Percentiles rank a stretch among this genome's conserved stretches.
Conservation (phyloP, 1,140 invertebrate genomes). For the Drosophila kurseongensis region DNA sequence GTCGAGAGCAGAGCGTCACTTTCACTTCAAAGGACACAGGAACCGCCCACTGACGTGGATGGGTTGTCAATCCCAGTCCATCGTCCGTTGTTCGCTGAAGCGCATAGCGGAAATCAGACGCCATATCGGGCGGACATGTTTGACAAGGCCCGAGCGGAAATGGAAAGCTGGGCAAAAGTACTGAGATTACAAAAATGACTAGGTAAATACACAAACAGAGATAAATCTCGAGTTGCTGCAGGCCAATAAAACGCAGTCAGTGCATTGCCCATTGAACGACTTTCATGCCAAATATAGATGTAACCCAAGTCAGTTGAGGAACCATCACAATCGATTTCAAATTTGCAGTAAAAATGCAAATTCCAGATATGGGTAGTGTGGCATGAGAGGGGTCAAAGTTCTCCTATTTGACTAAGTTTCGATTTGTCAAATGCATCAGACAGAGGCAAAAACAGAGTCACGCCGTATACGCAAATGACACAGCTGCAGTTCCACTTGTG, state of each 20-base stretch:
- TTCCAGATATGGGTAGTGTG: slow-evolving; percentile 17
- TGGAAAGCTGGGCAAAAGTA: slow-evolving; percentile 47
- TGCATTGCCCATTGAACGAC: background rate
- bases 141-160: slow-evolving; percentile 65
- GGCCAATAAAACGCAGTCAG: slow-evolving; percentile 50
- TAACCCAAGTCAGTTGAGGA: slow-evolving; percentile 34
- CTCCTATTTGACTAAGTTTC: slow-evolving; percentile 50
- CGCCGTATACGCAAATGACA: slow-evolving; percentile 35
- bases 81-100: slow-evolving; percentile 54
- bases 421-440: slow-evolving; percentile 61
- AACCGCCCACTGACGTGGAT: slow-evolving; percentile 12
- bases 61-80: slow-evolving; percentile 61
- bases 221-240: slow-evolving; percentile 9
- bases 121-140: slow-evolving; percentile 71
- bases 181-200: slow-evolving; percentile 20
- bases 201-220: slow-evolving; percentile 44
- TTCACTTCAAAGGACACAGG: slow-evolving; percentile 71
- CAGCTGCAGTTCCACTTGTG: slow-evolving; percentile 23
- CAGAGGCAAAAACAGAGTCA: slow-evolving; percentile 11
- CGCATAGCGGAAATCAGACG: slow-evolving; percentile 73
- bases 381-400: slow-evolving; percentile 20
- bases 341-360: slow-evolving; percentile 73
- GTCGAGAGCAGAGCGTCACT: slow-evolving; percentile 55
- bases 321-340: slow-evolving; percentile 61
- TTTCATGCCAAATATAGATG: slow-evolving; percentile 28